Evolutionary conservation across 2,113 vertebrate genomes (phyloP).

Genomic region (Calcarius ornatus): DNA sequence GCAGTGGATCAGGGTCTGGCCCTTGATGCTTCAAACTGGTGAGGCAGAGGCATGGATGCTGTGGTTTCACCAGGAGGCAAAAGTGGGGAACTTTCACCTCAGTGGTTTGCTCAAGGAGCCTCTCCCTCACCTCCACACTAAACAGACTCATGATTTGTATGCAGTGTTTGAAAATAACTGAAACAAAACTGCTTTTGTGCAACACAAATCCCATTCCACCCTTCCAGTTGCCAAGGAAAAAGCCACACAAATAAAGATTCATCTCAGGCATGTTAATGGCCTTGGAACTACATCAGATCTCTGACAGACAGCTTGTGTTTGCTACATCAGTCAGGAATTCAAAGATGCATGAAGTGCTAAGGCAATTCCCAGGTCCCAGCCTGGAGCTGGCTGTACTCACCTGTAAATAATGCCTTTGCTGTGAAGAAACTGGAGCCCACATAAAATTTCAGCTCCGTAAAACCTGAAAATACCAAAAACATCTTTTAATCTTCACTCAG

Average conservation of each 20-base stretch:
- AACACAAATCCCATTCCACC: neutral
- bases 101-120: neutral
- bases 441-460: slow-evolving; percentile 93
- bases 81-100: neutral
- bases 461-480: slow-evolving; percentile 79
- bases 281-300: neutral
- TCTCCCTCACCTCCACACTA: neutral
- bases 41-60: neutral
- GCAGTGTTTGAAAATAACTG: neutral
- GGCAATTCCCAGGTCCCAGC: neutral
- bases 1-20: neutral
- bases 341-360: neutral
- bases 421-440: slow-evolving; percentile 95
- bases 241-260: neutral
- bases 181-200: slow-evolving; percentile 32
- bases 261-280: neutral
- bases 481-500: neutral
- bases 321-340: neutral
- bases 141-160: neutral
- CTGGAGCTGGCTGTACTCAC: slow-evolving; percentile 64
- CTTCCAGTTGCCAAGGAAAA: slow-evolving; percentile 20
- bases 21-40: neutral
- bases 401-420: slow-evolving; percentile 96
- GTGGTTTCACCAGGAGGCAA: neutral
- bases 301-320: neutral